Evolutionary conservation across 2,113 vertebrate species (phyloP).

Genomic region (Callithrix jacchus): DNA sequence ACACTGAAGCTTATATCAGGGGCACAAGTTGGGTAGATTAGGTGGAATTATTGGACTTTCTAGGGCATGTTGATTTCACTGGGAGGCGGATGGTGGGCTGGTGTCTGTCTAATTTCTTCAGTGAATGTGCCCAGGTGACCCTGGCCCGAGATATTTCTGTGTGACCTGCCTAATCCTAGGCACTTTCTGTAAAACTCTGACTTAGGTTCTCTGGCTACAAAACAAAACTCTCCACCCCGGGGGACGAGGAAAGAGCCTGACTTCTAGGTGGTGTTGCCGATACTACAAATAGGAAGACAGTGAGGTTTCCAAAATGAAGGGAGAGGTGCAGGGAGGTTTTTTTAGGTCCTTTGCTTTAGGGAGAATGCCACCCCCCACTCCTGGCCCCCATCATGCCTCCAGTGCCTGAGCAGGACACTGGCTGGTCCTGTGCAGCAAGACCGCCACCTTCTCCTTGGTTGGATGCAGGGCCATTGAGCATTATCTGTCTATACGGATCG

Average conservation of each 20-base stretch:
- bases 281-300: background rate
- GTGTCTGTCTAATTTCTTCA: constrained; percentile 74
- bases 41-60: constrained; percentile 75
- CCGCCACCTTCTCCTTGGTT: constrained; percentile 13
- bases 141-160: constrained; percentile 57
- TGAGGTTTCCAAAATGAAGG: background rate
- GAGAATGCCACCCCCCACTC: background rate
- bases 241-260: background rate
- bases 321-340: too few species aligned
- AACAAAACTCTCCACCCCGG: background rate
- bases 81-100: constrained; percentile 63
- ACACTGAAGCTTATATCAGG: constrained; percentile 73
- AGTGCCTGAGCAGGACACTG: background rate
- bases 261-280: fast-evolving
- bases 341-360: background rate
- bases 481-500: background rate
- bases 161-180: constrained; percentile 30
- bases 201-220: constrained; percentile 48
- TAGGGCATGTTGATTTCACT: constrained; percentile 74
- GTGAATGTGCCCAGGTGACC: constrained; percentile 51
- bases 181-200: constrained; percentile 63
- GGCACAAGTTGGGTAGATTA: constrained; percentile 78
- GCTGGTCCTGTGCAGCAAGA: background rate
- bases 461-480: background rate
- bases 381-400: too few species aligned